Conservation (phyloP, 2,888 invertebrate species). For the Psylliodes chrysocephalus region DNA sequence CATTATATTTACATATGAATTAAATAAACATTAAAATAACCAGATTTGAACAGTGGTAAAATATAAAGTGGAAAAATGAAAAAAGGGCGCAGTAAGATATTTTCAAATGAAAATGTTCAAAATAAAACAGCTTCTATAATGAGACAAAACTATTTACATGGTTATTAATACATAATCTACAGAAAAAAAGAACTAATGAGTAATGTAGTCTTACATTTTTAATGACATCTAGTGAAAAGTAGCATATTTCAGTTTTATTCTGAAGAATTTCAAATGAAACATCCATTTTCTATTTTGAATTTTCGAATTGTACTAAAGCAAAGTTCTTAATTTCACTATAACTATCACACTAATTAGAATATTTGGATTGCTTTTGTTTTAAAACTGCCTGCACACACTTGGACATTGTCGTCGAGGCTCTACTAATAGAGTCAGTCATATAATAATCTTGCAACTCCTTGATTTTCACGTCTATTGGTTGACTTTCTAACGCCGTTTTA, state of each 20-base stretch:
- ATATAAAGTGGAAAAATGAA: slow-evolving; percentile 14
- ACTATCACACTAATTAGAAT: slow-evolving; percentile 40
- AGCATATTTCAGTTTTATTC: not conserved
- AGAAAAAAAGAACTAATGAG: too few species aligned
- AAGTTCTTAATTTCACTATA: slow-evolving; percentile 32
- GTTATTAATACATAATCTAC: not conserved
- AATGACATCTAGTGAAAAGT: not conserved
- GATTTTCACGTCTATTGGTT: slow-evolving; percentile 76
- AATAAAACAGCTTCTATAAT: not conserved
- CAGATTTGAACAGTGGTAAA: slow-evolving; percentile 1
- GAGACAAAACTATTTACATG: not conserved
- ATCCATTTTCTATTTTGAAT: not conserved
- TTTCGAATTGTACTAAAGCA: slow-evolving; percentile 4
- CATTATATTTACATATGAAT: slow-evolving; percentile 25
- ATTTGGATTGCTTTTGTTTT: slow-evolving; percentile 72
- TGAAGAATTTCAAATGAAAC: slow-evolving; percentile 4
- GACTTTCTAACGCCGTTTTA: slow-evolving; percentile 54
- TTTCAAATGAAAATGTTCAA: slow-evolving; percentile 4
- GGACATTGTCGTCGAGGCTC: slow-evolving; percentile 98
- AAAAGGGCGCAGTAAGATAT: not conserved
- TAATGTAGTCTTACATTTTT: not conserved
- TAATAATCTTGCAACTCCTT: slow-evolving; percentile 85
- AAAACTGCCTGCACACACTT: slow-evolving; percentile 93
- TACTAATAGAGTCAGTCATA: slow-evolving; percentile 96
- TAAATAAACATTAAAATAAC: slow-evolving; percentile 19